Base-by-base conservation (phyloP, 2,888 invertebrate genomes). In the Meghimatium bilineatum region DNA sequence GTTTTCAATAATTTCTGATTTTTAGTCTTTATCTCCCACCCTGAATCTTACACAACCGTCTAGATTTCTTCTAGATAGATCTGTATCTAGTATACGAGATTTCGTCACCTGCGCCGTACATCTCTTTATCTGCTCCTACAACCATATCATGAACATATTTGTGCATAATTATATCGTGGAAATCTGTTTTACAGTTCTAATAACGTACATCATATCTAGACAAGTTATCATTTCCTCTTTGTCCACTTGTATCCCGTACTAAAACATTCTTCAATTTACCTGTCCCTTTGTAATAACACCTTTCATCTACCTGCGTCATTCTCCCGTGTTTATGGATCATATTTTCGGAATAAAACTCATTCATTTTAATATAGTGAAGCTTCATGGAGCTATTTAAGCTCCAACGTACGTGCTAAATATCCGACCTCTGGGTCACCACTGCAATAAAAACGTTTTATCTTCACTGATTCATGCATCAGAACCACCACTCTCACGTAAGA, bases 361-460 rank as follows among this genome's bases (percentile, higher is more conserved):
- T 5, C 29, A 5, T 63, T 63, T 23, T n/a, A 63, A 63, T 63
- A 63, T 63, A 63, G 63, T 29, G 8, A 14, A 6, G n/a, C 63
- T 29, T 63, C n/a, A 63, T n/a, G 3, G 29, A 3, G n/a, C 56
- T 2, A 8, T 63, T 23, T 63, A 3, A 23, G 29, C 10, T 29
- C n/a, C 26, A 8, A 5, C 29, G 29, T 63, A 63, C 8, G 63
- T 63, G 29, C 23, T 63, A n/a, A 63, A 63, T 12, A 14, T 63
- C 1, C 14, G n/a, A 63, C 63, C 29, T 5, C 29, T 63, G 5
- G 14, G 29, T 12, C 63, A 63, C 2, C 63, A n/a, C 29, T 63
- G 63, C 29, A 26, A 63, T 63, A n/a, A 63, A 63, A n/a, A 26
- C 63, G 56, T 56, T 63, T 63, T 63, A 63, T 63, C 63, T 63